Evolutionary conservation across 2,888 invertebrate genomes (phyloP), one percentile per base, ranked within the genome.

Genomic region (Mesorhabditis sp.): DNA sequence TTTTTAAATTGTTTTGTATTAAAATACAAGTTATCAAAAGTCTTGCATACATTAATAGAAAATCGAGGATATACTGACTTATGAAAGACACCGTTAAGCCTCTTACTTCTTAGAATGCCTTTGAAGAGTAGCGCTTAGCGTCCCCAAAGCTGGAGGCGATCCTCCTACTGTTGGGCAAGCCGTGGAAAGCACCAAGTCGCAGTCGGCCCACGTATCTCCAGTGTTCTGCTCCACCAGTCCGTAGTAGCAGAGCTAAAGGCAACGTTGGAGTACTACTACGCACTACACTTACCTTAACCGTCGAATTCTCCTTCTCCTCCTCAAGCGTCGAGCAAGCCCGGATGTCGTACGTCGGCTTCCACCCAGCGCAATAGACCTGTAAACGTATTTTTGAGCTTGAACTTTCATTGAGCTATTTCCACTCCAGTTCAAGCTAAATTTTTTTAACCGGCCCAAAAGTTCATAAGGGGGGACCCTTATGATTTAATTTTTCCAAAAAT

Each of bases 321-420:
- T 80, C 75, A 73, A 79, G 75, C 71, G 84, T 75, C 4, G 82
- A 83, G 4, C 76, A 75, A 50, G 87, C 87, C n/a, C 87, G 80
- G 67, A 88, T 84, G 74, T 88, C 87, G 72, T 87, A 87, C 69
- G 83, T 81, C 10, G 87, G 87, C 6, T 82, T 80, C 87, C 87
- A 87, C n/a, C 79, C 82, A n/a, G 86, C 87, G 71, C 85, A 82
- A 69, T 80, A 79, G 0, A 87, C 87, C 71, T 80, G 70, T 64
- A 71, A 61, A 6, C 62, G 10, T 13, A 13, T 58, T 10, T 58
- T n/a, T n/a, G 58, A n/a, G n/a, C 10, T 13, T 13, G n/a, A 58
- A 58, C n/a, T 58, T 58, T 58, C 58, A 58, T 58, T 58, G 10
- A 10, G 58, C 58, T 58, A 58, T 58, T n/a, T 58, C n/a, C 58